Percentiles rank a stretch among this genome's conserved stretches.
phyloP scores from a whole-genome alignment of 2,888 invertebrate genomes.

The Axea sp. region DNA sequence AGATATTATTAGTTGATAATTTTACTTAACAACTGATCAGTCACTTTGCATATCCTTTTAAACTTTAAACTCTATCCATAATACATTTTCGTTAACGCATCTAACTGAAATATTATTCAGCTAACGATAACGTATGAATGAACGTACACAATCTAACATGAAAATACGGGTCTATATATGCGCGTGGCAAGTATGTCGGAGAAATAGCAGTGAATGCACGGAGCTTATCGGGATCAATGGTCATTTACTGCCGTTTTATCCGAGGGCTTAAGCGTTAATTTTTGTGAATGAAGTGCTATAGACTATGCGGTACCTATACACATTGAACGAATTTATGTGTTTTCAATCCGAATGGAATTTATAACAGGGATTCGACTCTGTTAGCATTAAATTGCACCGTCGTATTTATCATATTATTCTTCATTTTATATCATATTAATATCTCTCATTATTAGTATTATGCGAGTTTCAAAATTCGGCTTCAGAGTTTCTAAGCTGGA shows the following conservation, averaged over 20 bases:
- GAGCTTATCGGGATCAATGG: conserved; percentile 65
- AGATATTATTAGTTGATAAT: too few species aligned
- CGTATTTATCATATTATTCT: conserved; percentile 48
- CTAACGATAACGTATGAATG: conserved; percentile 71
- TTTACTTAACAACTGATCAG: conserved; percentile 50
- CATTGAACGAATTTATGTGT: conserved; percentile 69
- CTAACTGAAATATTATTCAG: conserved; percentile 74
- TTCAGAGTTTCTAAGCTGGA: too few species aligned
- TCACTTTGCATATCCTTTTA: conserved; percentile 49
- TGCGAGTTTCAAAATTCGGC: conserved; percentile 1
- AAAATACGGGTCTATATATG: conserved; percentile 61
- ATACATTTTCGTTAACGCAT: conserved; percentile 66
- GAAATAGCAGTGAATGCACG: conserved; percentile 61
- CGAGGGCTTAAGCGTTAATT: conserved; percentile 72
- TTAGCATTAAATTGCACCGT: conserved; percentile 41
- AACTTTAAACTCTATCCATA: conserved; percentile 47
- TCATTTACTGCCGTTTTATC: conserved; percentile 65
- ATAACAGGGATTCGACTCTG: conserved; percentile 56
- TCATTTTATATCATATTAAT: conserved; percentile 31
- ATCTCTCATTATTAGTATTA: conserved; percentile 33
- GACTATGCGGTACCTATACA: conserved; percentile 59
- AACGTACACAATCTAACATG: conserved; percentile 58
- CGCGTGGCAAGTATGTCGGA: conserved; percentile 60
- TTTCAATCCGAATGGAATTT: too few species aligned
- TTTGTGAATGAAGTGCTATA: conserved; percentile 72